Evolutionary conservation across 2,888 invertebrate genomes (phyloP).

Genomic region (Saturnia japonica): DNA sequence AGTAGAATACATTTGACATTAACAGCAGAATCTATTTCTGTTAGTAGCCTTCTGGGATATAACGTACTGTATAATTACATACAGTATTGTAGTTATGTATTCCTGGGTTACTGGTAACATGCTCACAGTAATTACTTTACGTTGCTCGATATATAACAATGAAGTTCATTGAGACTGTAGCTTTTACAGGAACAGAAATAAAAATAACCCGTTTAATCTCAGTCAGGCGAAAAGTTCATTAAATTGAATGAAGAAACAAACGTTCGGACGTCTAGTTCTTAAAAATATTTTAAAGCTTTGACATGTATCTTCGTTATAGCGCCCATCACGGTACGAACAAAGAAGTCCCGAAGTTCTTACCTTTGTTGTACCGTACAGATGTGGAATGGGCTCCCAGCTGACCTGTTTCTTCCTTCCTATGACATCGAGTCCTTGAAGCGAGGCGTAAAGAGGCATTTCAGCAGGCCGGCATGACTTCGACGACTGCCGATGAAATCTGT

Average conservation of each 20-base stretch:
- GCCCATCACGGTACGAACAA: no score
- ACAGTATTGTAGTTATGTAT: neutral
- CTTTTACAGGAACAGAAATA: neutral
- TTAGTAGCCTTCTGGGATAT: neutral
- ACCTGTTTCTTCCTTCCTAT: no score
- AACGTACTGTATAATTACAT: neutral
- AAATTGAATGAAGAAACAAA: neutral
- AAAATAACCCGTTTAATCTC: neutral
- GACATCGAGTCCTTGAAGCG: no score
- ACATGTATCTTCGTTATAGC: no score
- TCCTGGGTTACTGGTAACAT: neutral
- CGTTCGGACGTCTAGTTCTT: no score
- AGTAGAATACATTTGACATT: neutral
- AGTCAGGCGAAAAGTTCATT: neutral
- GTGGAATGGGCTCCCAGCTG: no score
- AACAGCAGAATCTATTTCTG: neutral
- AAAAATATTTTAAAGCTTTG: no score
- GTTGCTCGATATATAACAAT: neutral
- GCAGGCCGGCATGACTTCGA: no score
- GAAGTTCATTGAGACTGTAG: neutral
- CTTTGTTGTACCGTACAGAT: neutral
- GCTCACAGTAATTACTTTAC: neutral
- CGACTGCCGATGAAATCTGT: no score
- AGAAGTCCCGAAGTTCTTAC: no score
- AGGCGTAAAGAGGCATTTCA: no score